These are phyloP conservation scores for Herpetotheres cachinnans DNA, from an alignment of 2,113 vertebrate genomes.

Conservation along the genomic window DNA sequence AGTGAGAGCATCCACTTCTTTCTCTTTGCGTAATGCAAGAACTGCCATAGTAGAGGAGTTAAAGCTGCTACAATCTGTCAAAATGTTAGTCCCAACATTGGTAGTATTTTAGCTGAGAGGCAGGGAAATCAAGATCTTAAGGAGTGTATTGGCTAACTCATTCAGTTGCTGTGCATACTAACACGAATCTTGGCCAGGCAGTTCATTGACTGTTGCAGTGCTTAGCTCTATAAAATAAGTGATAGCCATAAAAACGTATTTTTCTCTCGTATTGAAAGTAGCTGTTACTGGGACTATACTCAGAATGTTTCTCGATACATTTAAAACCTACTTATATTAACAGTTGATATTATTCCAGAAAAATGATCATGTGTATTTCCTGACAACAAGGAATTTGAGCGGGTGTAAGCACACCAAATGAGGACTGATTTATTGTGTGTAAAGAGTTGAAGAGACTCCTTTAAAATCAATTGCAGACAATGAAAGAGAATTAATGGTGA, in stretches of 20 bases:
- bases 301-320: neutral
- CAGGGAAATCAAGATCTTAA: neutral
- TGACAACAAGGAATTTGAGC: neutral
- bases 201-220: neutral
- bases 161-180: neutral
- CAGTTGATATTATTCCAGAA: neutral
- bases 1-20: neutral
- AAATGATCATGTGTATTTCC: neutral
- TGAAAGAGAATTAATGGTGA: neutral
- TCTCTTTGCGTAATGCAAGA: neutral
- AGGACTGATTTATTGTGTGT: constrained; percentile 1
- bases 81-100: neutral
- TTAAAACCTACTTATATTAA: neutral
- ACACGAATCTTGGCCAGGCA: neutral
- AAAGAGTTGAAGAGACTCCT: constrained; percentile 5
- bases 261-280: neutral
- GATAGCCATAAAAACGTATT: neutral
- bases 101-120: neutral
- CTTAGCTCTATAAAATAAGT: neutral
- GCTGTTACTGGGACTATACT: neutral
- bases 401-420: neutral
- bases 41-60: neutral
- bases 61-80: neutral
- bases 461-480: constrained; percentile 38
- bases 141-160: neutral